Evolutionary conservation across 2,113 vertebrate species (phyloP).

Genomic region (Hipposideros armiger): DNA sequence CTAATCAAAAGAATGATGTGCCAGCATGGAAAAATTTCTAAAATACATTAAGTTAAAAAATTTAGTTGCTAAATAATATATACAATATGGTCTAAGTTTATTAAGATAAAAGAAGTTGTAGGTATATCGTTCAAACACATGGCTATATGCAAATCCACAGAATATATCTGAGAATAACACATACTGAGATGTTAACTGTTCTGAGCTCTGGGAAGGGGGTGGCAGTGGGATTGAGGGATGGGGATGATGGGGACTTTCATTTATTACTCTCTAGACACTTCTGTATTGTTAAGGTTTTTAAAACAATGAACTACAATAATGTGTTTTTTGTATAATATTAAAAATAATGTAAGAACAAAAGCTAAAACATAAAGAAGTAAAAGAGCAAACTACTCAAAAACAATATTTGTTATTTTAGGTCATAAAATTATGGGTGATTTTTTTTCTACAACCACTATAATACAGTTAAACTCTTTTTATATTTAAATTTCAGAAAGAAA

Average conservation of each 20-base stretch:
- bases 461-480: not conserved
- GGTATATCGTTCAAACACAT: not conserved
- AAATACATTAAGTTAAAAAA: conserved; percentile 30
- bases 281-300: not conserved
- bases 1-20: not conserved
- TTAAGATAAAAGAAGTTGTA: not conserved
- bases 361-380: conserved; percentile 2
- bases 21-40: not conserved
- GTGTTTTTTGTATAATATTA: not conserved
- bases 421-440: not conserved
- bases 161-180: not conserved
- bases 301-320: not conserved
- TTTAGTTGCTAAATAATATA: not conserved
- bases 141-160: not conserved
- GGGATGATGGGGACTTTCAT: not conserved
- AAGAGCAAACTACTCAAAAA: conserved; percentile 38
- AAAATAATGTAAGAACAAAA: conserved; percentile 49
- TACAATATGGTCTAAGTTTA: not conserved
- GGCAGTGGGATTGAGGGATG: not conserved
- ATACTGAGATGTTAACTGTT: not conserved
- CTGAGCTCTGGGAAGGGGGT: not conserved
- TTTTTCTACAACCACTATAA: not conserved
- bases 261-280: not conserved
- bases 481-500: conserved; percentile 52
- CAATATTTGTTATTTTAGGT: not conserved